Evolutionary conservation across 2,797 vertebrate species (phyloP).

Genomic region (Ispidina lecontei): DNA sequence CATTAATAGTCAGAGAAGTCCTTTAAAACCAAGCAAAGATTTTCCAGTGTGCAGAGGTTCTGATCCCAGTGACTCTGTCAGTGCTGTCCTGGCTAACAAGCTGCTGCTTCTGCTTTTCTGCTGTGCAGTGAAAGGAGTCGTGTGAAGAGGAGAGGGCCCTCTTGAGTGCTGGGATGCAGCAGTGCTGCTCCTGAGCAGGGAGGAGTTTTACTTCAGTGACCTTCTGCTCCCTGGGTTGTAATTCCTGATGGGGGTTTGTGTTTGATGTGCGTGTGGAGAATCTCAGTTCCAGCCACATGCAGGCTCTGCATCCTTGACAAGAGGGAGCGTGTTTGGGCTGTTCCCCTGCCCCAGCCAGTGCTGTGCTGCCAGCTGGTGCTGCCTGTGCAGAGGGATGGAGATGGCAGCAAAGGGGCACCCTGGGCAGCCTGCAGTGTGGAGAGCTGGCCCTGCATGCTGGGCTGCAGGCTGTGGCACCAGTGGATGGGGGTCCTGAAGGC

Average conservation of each 20-base stretch:
- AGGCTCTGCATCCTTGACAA: slow-evolving; percentile 18
- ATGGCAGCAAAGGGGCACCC: too few species aligned
- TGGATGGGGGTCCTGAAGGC: neutral
- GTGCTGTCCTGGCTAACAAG: neutral
- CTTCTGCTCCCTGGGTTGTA: slow-evolving; percentile 20
- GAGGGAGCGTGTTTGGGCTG: neutral
- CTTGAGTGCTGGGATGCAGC: neutral
- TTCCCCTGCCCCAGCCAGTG: neutral
- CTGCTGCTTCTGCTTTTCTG: neutral
- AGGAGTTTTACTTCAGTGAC: neutral
- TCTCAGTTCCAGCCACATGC: neutral
- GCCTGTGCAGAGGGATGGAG: neutral
- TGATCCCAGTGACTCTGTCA: neutral
- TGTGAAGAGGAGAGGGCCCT: neutral
- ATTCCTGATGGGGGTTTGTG: neutral
- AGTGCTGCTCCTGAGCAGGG: neutral
- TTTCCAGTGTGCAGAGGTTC: neutral
- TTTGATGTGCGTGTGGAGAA: neutral
- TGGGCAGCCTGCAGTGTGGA: neutral
- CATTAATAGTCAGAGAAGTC: neutral
- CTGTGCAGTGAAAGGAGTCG: neutral
- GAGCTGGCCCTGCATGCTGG: neutral
- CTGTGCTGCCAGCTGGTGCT: neutral
- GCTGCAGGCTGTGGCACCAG: neutral
- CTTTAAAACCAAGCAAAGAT: neutral